Conservation (phyloP, 2,888 invertebrate genomes). For the Orthosia incerta region DNA sequence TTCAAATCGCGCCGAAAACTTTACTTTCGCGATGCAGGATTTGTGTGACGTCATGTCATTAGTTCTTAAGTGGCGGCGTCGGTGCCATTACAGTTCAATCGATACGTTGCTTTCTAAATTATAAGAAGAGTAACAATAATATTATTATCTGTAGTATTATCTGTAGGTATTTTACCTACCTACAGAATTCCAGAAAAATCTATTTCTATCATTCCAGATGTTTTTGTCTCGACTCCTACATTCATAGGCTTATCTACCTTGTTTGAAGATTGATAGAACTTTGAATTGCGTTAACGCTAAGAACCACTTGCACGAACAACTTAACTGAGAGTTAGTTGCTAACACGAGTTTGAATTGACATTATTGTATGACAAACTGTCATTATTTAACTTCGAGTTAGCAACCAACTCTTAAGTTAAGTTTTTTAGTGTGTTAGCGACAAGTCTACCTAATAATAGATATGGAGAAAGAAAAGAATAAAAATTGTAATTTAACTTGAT, state of each 20-base stretch:
- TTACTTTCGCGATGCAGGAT: no score
- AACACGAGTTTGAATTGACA: no score
- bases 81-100: no score
- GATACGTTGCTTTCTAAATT: neutral
- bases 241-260: conserved; percentile 26
- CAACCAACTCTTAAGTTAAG: no score
- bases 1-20: no score
- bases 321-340: no score
- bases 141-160: neutral
- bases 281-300: conserved; percentile 29
- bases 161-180: no score
- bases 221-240: conserved; percentile 3
- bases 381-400: no score
- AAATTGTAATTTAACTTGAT: neutral
- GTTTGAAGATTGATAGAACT: conserved; percentile 25
- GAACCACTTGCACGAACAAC: no score
- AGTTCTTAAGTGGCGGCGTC: no score
- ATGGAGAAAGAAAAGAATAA: neutral
- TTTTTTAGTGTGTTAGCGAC: neutral
- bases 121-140: neutral
- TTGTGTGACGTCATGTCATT: no score
- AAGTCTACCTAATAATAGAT: neutral
- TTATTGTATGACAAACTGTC: no score
- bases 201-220: neutral
- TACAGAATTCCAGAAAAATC: neutral